Conservation (phyloP, 2,113 vertebrate species). For the Hypanus sabinus region DNA sequence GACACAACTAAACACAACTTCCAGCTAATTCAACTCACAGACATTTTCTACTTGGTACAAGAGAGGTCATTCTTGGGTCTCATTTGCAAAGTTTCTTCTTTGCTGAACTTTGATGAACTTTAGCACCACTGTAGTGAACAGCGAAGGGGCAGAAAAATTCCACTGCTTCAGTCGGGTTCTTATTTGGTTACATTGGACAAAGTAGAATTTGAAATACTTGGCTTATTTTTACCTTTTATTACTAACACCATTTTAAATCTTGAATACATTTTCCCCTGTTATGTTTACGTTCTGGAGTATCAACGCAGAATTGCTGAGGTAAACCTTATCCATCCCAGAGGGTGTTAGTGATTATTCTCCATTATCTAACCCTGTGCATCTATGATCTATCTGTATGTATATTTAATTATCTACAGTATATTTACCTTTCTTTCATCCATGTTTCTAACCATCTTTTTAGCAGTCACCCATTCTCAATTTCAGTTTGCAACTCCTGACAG, state of each 20-base stretch:
- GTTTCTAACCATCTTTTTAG: too few species aligned
- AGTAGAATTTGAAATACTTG: too few species aligned
- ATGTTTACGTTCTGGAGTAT: too few species aligned
- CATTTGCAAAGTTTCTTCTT: background rate
- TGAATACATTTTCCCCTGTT: too few species aligned
- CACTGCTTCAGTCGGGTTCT: background rate
- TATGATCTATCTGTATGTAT: background rate
- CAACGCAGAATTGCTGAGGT: too few species aligned
- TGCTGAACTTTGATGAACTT: background rate
- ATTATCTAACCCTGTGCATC: background rate
- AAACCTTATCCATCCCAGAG: background rate
- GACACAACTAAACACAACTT: too few species aligned
- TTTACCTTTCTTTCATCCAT: background rate
- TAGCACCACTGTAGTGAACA: background rate
- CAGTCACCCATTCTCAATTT: too few species aligned
- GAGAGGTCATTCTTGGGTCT: background rate
- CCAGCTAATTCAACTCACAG: too few species aligned
- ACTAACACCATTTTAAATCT: too few species aligned
- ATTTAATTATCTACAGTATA: background rate
- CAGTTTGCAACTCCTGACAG: too few species aligned
- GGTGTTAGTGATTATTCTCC: background rate
- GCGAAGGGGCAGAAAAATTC: background rate
- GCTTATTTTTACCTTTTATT: too few species aligned
- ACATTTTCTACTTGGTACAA: background rate
- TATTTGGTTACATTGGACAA: background rate